These are phyloP conservation scores for Cepphus grylle DNA, from an alignment of 2,113 vertebrate genomes.

Conservation along the genomic window DNA sequence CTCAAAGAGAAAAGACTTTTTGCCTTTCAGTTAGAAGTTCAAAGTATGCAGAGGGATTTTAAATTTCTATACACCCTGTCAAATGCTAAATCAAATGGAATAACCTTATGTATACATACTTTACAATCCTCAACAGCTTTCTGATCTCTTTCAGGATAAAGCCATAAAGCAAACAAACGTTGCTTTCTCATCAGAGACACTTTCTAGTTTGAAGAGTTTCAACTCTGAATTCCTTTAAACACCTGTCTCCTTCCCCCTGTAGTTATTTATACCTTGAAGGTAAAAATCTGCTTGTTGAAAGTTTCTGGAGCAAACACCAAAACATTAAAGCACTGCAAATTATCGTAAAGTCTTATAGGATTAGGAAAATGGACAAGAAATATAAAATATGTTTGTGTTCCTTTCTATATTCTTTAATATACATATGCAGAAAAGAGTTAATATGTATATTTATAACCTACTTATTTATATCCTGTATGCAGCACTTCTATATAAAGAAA, in stretches of 20 bases:
- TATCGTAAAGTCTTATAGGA: not conserved
- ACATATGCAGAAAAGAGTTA: not conserved
- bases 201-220: constrained; percentile 5
- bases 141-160: constrained; percentile 44
- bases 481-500: not conserved
- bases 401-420: not conserved
- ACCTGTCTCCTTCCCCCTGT: not conserved
- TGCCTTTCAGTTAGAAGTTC: constrained; percentile 1
- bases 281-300: not conserved
- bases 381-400: not conserved
- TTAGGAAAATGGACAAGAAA: not conserved
- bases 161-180: constrained; percentile 44
- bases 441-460: not conserved
- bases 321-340: not conserved
- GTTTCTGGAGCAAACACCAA: not conserved
- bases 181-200: constrained; percentile 25
- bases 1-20: not conserved
- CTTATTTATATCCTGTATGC: not conserved
- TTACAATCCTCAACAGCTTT: constrained; percentile 11
- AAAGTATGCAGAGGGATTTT: constrained; percentile 33
- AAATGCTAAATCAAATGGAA: constrained; percentile 57
- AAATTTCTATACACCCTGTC: constrained; percentile 39
- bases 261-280: not conserved
- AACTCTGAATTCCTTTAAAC: constrained; percentile 4
- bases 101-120: constrained; percentile 32